Evolutionary conservation across 2,113 vertebrate species (phyloP).

Genomic region (Ciconia boyciana): DNA sequence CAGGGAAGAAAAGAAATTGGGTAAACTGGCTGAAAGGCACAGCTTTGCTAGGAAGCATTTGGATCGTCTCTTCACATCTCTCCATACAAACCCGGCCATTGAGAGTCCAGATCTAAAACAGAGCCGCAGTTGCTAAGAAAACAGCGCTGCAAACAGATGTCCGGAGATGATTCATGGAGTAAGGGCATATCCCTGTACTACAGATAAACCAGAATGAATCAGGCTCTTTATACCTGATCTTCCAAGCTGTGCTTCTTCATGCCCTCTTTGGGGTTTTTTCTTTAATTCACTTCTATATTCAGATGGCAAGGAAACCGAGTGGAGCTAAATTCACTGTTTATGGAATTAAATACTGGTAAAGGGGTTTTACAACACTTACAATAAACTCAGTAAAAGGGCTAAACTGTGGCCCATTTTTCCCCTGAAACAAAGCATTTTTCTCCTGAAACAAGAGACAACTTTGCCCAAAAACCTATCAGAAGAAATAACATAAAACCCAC

Average conservation of each 20-base stretch:
- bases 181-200: constrained; percentile 27
- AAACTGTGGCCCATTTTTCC: not conserved
- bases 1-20: not conserved
- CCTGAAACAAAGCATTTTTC: not conserved
- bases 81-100: not conserved
- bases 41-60: not conserved
- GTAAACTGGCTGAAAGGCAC: not conserved
- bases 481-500: not conserved
- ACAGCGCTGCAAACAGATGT: constrained; percentile 49
- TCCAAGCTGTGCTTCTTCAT: constrained; percentile 15
- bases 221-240: constrained; percentile 45
- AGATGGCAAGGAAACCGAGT: not conserved
- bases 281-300: not conserved
- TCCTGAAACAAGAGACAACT: not conserved
- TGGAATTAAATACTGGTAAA: constrained; percentile 42
- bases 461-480: not conserved
- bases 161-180: constrained; percentile 60
- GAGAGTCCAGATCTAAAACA: constrained; percentile 55
- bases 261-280: not conserved
- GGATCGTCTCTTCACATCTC: constrained; percentile 1
- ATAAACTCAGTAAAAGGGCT: not conserved
- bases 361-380: not conserved
- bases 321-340: not conserved
- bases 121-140: constrained; percentile 68
- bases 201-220: constrained; percentile 55